Evolutionary conservation across 1,140 invertebrate species (phyloP).

Genomic region (Anastatus disparis): DNA sequence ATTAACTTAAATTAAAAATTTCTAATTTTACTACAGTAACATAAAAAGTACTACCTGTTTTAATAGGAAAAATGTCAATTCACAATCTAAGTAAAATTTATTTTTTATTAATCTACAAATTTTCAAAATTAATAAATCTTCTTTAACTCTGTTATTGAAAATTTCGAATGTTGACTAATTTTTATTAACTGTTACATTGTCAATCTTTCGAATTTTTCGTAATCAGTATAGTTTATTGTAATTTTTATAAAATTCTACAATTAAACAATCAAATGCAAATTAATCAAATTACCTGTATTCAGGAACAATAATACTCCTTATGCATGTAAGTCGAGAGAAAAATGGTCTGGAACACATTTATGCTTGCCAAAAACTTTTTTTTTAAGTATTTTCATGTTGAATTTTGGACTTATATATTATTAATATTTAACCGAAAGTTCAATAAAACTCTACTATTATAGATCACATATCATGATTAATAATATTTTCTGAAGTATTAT

Average conservation of each 20-base stretch:
- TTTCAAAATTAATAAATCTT: neutral
- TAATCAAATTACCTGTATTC: slow-evolving; percentile 37
- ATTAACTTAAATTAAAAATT: no score
- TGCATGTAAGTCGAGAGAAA: slow-evolving; percentile 51
- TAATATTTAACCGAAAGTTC: neutral
- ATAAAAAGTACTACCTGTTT: no score
- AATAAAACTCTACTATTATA: slow-evolving; percentile 8
- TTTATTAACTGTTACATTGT: neutral
- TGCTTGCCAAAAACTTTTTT: slow-evolving; percentile 55
- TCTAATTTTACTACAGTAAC: no score
- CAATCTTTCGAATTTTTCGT: neutral
- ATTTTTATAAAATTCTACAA: slow-evolving; percentile 36
- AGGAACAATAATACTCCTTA: slow-evolving; percentile 31
- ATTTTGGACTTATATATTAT: slow-evolving; percentile 2
- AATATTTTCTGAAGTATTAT: neutral
- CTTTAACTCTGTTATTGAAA: neutral
- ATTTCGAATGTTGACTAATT: slow-evolving; percentile 5
- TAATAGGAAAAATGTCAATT: slow-evolving; percentile 6
- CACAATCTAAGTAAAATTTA: neutral
- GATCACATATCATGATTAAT: slow-evolving; percentile 37
- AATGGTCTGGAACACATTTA: slow-evolving; percentile 62
- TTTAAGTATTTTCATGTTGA: no score
- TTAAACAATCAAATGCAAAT: slow-evolving; percentile 24
- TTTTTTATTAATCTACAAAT: neutral
- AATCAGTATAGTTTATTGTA: neutral